Base-by-base conservation (phyloP, 2,888 invertebrate genomes). In the Ophion ellenae region DNA sequence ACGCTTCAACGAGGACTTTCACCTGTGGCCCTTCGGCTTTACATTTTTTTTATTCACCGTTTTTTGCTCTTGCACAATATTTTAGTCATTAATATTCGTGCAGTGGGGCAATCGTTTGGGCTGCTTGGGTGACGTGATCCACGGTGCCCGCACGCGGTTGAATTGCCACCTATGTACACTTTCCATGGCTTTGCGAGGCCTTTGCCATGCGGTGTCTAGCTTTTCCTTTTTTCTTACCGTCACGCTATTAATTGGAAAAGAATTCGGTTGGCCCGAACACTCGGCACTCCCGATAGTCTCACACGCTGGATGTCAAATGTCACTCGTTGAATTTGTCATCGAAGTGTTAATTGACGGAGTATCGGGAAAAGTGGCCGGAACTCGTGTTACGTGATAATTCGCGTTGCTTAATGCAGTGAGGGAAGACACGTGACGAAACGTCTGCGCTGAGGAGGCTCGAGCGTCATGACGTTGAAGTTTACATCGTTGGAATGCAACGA, bases 91-190 rank as follows among this genome's bases (percentile, higher is more conserved):
- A 45, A n/a, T 47, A 76, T 36, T 47, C 20, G 75, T 10, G 32
- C 36, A 57, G 6, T 88, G 90, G 91, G 83, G 89, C 86, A 91
- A 91, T 91, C 85, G 86, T 84, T 86, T 78, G 79, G 83, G 84
- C 84, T 86, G 83, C 87, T 69, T 75, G 81, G 71, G 59, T 78
- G 81, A 78, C 76, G 81, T 75, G 84, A 84, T 85, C 77, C 78
- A 70, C 57, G 73, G 61, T 24, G 32, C 47, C 14, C 64, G 67
- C 73, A 67, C 77, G 70, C 63, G 69, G 73, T 74, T 73, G 74
- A 78, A 71, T 81, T 80, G 73, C 81, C 66, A 81, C 73, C 81
- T 73, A 64, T 40, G 59, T 64, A 74, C 36, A 63, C 75, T 63
- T 47, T 28, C 45, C 17, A 47, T 53, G 73, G 32, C 36, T 59